Evolutionary conservation across 2,888 invertebrate genomes (phyloP).

Genomic region (Bhutanitis thaidina): DNA sequence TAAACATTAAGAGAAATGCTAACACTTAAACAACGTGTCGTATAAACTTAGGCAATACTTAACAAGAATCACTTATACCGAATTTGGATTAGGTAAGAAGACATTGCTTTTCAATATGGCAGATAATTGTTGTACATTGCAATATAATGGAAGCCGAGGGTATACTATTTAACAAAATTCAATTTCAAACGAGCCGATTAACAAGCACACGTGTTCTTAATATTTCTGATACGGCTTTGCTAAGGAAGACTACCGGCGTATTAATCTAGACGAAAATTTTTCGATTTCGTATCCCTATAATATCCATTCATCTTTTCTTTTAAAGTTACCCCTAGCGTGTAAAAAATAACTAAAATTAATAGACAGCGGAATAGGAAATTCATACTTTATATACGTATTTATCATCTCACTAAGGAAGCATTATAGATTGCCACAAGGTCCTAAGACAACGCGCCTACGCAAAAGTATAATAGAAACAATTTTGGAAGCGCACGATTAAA

Average conservation of each 20-base stretch:
- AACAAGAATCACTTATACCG: conserved; percentile 67
- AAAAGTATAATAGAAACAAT: background rate
- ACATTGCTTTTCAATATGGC: conserved; percentile 20
- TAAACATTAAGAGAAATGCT: conserved; percentile 68
- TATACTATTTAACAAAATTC: background rate
- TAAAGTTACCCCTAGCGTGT: conserved; percentile 25
- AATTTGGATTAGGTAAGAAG: conserved; percentile 34
- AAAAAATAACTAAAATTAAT: conserved; percentile 31
- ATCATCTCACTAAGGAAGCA: conserved; percentile 56
- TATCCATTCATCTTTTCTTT: conserved; percentile 13
- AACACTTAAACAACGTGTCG: conserved; percentile 69
- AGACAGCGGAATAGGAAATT: conserved; percentile 22
- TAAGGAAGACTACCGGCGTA: conserved; percentile 20
- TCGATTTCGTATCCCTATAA: background rate
- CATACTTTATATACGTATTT: conserved; percentile 35
- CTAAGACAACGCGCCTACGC: conserved; percentile 2
- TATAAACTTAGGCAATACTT: conserved; percentile 76
- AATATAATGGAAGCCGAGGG: conserved; percentile 5
- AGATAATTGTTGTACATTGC: conserved; percentile 7
- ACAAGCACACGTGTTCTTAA: background rate
- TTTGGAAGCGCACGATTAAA: conserved; percentile 12
- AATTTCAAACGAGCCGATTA: background rate
- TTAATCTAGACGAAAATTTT: conserved; percentile 5
- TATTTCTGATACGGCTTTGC: conserved; percentile 3
- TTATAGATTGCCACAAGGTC: conserved; percentile 36